phyloP scores from a whole-genome alignment of 2,113 vertebrate species.

The Naja naja region DNA sequence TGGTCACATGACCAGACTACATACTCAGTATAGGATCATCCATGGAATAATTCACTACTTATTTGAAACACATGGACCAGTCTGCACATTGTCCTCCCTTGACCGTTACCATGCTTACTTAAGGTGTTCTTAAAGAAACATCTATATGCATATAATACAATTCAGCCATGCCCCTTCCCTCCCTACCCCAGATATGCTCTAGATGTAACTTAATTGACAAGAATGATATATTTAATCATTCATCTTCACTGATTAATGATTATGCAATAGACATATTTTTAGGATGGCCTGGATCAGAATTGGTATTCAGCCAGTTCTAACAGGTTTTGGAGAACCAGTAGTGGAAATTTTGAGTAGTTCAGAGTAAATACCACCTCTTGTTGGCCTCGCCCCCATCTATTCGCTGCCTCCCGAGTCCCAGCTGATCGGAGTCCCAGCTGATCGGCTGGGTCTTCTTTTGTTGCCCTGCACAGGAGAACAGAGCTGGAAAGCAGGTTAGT shows the following conservation, averaged over 20 bases:
- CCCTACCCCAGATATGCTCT: background rate
- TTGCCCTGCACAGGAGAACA: too few relatives aligned
- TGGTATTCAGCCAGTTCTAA: too few relatives aligned
- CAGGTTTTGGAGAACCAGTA: too few relatives aligned
- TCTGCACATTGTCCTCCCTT: background rate
- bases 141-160: background rate
- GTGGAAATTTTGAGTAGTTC: too few relatives aligned
- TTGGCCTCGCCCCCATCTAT: too few relatives aligned
- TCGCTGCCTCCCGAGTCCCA: too few relatives aligned
- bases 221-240: background rate
- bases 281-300: background rate
- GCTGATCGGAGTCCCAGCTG: too few relatives aligned
- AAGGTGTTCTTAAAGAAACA: background rate
- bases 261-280: background rate
- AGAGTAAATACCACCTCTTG: too few relatives aligned
- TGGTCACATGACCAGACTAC: background rate
- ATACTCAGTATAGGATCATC: background rate
- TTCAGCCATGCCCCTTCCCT: background rate
- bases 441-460: too few relatives aligned
- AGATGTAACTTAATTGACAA: background rate
- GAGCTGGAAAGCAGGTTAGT: too few relatives aligned
- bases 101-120: background rate
- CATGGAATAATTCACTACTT: background rate
- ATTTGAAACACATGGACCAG: background rate
- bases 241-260: background rate